Percentiles rank a stretch among this genome's conserved stretches.
Conservation (phyloP, 2,888 invertebrate species). For the Tuberolachnus salignus region DNA sequence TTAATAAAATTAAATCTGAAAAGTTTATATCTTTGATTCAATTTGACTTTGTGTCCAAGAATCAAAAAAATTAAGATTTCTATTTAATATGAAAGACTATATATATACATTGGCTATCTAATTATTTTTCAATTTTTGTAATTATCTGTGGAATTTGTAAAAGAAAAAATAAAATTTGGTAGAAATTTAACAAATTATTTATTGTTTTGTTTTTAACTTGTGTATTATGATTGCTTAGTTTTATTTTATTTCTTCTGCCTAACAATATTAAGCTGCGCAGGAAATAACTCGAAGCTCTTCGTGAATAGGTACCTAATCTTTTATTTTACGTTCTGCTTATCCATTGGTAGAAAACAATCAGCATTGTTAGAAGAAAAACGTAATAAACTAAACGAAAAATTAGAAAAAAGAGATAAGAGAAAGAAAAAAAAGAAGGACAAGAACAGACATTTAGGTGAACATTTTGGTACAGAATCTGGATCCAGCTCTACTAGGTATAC, state of each 20-base stretch:
- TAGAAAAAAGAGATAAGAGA: constrained; percentile 75
- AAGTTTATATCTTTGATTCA: no score
- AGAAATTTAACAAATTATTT: constrained; percentile 29
- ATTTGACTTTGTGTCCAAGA: no score
- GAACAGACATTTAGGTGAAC: constrained; percentile 61
- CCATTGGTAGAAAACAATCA: constrained; percentile 66
- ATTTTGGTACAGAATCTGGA: constrained; percentile 17
- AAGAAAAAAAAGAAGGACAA: constrained; percentile 74
- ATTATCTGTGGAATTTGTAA: not conserved
- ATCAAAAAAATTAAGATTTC: no score
- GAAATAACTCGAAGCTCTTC: not conserved
- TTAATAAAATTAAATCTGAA: no score
- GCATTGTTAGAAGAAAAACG: constrained; percentile 73
- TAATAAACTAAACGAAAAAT: constrained; percentile 73
- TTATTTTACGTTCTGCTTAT: constrained; percentile 24
- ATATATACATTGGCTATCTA: no score
- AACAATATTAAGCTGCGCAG: not conserved
- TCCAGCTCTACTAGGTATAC: constrained; percentile 47
- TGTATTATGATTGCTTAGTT: not conserved
- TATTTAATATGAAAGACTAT: no score
- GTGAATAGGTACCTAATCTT: not conserved
- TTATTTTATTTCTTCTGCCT: constrained; percentile 5
- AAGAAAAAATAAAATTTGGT: constrained; percentile 22
- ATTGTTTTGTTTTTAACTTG: constrained; percentile 11
- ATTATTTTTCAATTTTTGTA: not conserved